Evolutionary conservation across 2,888 invertebrate genomes (phyloP).

Genomic region (Leptopterna dolabrata): DNA sequence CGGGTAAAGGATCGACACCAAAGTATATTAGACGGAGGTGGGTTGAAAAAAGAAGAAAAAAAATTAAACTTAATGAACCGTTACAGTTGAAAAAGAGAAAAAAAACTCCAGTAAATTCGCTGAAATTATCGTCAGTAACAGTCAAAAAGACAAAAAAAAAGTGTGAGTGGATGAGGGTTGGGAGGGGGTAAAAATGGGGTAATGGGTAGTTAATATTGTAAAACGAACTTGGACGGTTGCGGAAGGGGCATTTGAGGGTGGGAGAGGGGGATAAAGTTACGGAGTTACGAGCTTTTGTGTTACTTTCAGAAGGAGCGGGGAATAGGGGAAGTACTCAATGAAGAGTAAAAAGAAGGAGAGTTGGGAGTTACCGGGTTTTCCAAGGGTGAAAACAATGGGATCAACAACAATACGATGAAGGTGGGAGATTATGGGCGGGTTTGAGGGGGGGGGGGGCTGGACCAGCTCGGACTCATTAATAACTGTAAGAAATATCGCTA

Average conservation of each 20-base stretch:
- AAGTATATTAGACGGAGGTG: background rate
- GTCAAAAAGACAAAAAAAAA: conserved; percentile 1
- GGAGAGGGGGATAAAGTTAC: background rate
- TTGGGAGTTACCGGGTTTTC: background rate
- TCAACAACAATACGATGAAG: conserved; percentile 28
- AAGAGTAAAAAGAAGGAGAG: background rate
- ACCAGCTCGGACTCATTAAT: conserved; percentile 23
- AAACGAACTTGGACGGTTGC: background rate
- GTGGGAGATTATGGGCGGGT: background rate
- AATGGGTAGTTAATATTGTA: conserved; percentile 29
- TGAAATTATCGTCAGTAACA: background rate
- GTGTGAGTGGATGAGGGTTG: too few species aligned
- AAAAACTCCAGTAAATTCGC: background rate
- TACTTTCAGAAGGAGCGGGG: background rate
- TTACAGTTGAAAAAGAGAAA: background rate
- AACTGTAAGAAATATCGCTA: background rate
- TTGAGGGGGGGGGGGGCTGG: background rate
- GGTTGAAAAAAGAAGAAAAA: background rate
- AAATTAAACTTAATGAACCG: background rate
- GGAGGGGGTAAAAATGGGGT: background rate
- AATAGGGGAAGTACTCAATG: background rate
- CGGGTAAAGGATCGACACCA: background rate
- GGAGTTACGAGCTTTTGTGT: background rate
- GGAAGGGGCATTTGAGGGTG: background rate
- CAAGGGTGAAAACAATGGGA: conserved; percentile 12